These are phyloP conservation scores for Hybognathus amarus DNA, from an alignment of 2,797 vertebrate species.

Conservation along the genomic window DNA sequence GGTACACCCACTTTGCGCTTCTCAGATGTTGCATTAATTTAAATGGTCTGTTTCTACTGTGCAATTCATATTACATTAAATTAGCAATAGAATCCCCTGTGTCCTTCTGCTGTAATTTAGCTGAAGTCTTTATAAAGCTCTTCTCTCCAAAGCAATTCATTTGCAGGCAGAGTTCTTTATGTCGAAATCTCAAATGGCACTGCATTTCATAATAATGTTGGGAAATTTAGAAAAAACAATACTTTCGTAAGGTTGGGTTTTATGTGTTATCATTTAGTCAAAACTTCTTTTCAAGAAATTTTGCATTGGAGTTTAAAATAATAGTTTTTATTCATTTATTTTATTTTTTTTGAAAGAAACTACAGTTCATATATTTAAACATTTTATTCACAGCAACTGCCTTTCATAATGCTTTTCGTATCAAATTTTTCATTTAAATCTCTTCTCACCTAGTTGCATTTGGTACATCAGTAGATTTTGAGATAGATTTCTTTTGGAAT, in stretches of 20 bases:
- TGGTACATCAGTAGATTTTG: neutral
- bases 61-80: constrained; percentile 59
- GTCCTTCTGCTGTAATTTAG: constrained; percentile 41
- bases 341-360: neutral
- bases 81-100: constrained; percentile 55
- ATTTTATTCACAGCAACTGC: neutral
- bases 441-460: neutral
- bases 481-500: neutral
- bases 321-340: neutral
- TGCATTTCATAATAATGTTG: constrained; percentile 21
- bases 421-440: neutral
- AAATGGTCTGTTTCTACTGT: constrained; percentile 49
- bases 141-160: constrained; percentile 43
- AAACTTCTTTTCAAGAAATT: constrained; percentile 10
- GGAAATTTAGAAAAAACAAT: constrained; percentile 18
- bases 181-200: constrained; percentile 17
- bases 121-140: constrained; percentile 29
- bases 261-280: neutral
- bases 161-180: constrained; percentile 32
- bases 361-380: neutral
- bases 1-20: constrained; percentile 56
- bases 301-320: neutral
- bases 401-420: neutral
- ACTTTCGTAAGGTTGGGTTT: neutral
- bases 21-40: constrained; percentile 61